Evolutionary conservation across 2,113 vertebrate species (phyloP).

Genomic region (Pandion haliaetus): DNA sequence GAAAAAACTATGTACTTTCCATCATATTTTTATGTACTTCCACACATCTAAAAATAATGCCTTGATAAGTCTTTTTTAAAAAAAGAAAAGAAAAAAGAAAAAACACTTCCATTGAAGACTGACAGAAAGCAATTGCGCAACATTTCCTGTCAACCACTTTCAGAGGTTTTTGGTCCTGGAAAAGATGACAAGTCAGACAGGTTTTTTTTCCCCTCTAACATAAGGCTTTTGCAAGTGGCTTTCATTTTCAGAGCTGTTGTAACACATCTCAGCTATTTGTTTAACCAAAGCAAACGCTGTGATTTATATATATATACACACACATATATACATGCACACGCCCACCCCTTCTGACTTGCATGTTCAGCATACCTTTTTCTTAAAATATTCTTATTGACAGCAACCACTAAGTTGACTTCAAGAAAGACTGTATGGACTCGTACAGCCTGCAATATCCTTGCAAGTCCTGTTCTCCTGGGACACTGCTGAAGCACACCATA

Average conservation of each 20-base stretch:
- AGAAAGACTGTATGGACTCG: accelerated
- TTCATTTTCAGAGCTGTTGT: constrained; percentile 4
- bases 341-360: neutral
- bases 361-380: neutral
- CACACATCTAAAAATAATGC: neutral
- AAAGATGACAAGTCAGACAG: neutral
- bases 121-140: neutral
- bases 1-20: neutral
- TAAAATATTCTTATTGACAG: neutral
- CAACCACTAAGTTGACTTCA: neutral
- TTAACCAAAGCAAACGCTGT: neutral
- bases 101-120: neutral
- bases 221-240: neutral
- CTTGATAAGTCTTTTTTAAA: neutral
- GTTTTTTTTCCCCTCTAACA: neutral
- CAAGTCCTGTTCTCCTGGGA: neutral
- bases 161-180: neutral
- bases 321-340: neutral
- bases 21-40: neutral
- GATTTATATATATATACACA: neutral
- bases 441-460: neutral
- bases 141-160: neutral
- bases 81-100: neutral
- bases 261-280: constrained; percentile 12
- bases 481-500: neutral